Conservation (phyloP, 2,888 invertebrate genomes). For the Chymomyza procnemis region DNA sequence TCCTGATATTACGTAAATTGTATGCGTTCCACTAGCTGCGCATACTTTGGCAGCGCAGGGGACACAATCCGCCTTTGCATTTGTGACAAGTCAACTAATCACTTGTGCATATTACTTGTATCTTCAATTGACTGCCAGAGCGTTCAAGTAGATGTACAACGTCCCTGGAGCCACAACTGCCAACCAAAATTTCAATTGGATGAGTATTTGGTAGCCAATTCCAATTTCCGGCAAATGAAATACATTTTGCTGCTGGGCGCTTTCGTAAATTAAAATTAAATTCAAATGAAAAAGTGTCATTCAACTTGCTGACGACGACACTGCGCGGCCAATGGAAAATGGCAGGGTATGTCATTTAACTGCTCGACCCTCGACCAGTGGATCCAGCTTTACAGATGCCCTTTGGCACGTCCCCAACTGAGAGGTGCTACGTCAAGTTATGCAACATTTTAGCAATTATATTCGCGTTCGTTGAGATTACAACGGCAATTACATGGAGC, state of each 20-base stretch:
- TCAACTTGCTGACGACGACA: constrained; percentile 3
- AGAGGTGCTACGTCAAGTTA: constrained; percentile 34
- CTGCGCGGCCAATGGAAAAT: neutral
- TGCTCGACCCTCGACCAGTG: constrained; percentile 14
- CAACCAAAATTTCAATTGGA: neutral
- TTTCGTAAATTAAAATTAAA: constrained; percentile 73
- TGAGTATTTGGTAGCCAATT: constrained; percentile 46
- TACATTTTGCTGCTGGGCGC: constrained; percentile 42
- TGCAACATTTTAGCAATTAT: constrained; percentile 73
- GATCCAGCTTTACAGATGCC: constrained; percentile 30
- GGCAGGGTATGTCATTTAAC: constrained; percentile 7
- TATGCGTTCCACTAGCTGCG: no score
- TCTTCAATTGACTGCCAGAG: neutral
- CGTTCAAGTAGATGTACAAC: neutral
- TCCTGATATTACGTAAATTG: no score
- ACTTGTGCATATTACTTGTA: no score
- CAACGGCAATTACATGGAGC: constrained; percentile 71
- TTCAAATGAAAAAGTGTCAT: constrained; percentile 74
- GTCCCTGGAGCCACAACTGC: neutral
- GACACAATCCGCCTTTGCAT: no score
- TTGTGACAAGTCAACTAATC: no score
- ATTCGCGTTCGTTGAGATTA: constrained; percentile 72
- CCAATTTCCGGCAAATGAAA: constrained; percentile 60
- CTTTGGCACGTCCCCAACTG: constrained; percentile 53
- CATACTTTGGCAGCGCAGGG: no score